Conservation (phyloP, 2,888 invertebrate species). For the Oxystoma pomonae region DNA sequence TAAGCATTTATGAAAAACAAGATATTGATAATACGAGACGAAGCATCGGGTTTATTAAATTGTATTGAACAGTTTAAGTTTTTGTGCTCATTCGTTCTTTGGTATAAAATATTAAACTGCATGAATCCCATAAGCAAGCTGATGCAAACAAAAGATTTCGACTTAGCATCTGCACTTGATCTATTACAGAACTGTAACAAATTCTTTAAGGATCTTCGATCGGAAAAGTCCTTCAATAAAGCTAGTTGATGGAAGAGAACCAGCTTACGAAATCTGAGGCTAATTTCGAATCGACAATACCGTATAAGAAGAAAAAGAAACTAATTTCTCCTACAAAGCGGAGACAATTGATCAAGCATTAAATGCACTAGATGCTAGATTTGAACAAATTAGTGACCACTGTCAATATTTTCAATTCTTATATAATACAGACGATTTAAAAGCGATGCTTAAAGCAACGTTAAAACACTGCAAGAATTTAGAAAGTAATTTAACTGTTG, state of each 20-base stretch:
- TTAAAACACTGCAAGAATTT: too few relatives aligned
- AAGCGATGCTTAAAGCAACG: too few relatives aligned
- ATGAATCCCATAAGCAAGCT: slow-evolving; percentile 28
- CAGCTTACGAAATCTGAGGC: too few relatives aligned
- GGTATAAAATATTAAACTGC: slow-evolving; percentile 4
- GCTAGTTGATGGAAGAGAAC: not conserved
- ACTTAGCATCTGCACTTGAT: slow-evolving; percentile 25
- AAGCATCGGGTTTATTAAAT: slow-evolving; percentile 6
- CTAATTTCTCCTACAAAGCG: not conserved
- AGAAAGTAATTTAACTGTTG: too few relatives aligned
- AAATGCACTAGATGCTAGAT: not conserved
- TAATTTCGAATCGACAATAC: too few relatives aligned
- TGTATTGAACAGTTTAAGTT: slow-evolving; percentile 7
- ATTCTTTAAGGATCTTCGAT: slow-evolving; percentile 27
- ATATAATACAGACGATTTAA: too few relatives aligned
- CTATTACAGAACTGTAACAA: slow-evolving; percentile 27
- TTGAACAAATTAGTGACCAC: not conserved
- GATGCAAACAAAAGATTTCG: slow-evolving; percentile 26
- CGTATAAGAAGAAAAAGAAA: not conserved
- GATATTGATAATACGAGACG: too few relatives aligned
- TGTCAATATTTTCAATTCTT: not conserved
- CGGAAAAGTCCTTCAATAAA: too few relatives aligned
- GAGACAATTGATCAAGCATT: too few relatives aligned
- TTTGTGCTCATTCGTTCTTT: slow-evolving; percentile 5
- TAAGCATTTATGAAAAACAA: too few relatives aligned